Evolutionary conservation across 2,797 vertebrate species (phyloP).

Genomic region (Threskiornis aethiopicus): DNA sequence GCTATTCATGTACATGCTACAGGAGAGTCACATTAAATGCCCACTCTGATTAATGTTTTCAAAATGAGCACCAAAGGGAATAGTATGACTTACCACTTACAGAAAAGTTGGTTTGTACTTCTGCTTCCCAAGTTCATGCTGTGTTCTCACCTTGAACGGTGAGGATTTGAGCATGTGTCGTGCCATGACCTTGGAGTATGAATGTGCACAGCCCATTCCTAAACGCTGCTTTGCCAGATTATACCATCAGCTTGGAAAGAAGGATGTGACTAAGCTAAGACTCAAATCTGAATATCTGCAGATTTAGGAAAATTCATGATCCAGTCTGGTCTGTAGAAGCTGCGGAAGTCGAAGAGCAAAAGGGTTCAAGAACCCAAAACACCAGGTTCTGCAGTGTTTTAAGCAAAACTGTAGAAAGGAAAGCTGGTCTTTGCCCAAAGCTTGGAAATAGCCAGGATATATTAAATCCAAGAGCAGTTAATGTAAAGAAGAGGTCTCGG

Average conservation of each 20-base stretch:
- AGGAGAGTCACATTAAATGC: constrained; percentile 50
- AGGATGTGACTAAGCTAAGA: background rate
- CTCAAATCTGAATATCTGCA: background rate
- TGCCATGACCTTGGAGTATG: background rate
- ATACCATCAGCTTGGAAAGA: background rate
- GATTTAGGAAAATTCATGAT: background rate
- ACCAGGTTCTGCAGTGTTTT: background rate
- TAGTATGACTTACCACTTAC: background rate
- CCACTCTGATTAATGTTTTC: constrained; percentile 50
- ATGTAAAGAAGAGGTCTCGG: background rate
- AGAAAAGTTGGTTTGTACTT: background rate
- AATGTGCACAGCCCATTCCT: background rate
- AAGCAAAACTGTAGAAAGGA: background rate
- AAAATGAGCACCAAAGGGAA: constrained; percentile 30
- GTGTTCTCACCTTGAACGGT: background rate
- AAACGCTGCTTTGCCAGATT: background rate
- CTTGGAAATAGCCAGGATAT: background rate
- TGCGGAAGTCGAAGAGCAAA: background rate
- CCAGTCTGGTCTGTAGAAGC: background rate
- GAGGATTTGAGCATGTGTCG: background rate
- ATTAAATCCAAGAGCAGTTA: background rate
- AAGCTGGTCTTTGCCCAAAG: background rate
- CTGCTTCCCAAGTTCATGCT: background rate
- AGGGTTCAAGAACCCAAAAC: background rate
- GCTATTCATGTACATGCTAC: constrained; percentile 19